Evolutionary conservation across 2,797 vertebrate species (phyloP), one percentile per base, ranked within the genome.

Genomic region (Danio jaintianensis): DNA sequence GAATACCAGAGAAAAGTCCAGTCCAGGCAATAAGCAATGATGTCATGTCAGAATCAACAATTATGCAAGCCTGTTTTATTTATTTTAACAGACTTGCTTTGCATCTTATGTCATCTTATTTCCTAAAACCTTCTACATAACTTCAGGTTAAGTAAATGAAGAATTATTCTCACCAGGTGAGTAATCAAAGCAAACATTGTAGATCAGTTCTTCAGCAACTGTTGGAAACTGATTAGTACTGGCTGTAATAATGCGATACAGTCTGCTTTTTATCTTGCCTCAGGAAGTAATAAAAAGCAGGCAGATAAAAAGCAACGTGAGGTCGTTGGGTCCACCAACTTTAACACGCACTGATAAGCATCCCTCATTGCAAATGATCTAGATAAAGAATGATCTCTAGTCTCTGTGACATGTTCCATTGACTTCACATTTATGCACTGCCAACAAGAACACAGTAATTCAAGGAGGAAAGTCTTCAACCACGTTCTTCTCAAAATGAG

Each of bases 291-390:
- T 61, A 89, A 84, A 87, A 88, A 75, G 42, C 47, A 50, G 50
- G 6, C 29, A 45, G 18, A 0, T 16, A 48, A 80, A 84, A 81
- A 84, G n/a, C 75, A 53, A 63, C 20, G 67, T 36, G 63, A 85
- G 78, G 78, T 88, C 36, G 80, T 58, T 67, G 78, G 78, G 80
- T 85, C 4, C 78, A 79, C 20, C 18, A 85, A 93, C 93, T 94
- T 92, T 90, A 67, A 52, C 85, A 72, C 12, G 0, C 72, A 66
- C 16, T 10, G 89, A 92, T 92, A 91, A 89, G 79, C 22, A 80
- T 55, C 67, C 15, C 5, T 56, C 16, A 18, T 12, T 43, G 67
- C 77, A 6, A 79, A 29, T 38, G 16, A 48, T 75, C 79, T 59
- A 71, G 53, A 79, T 81, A 68, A 83, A 87, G 53, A 63, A 48